Base-by-base conservation (phyloP, 2,888 invertebrate genomes). In the Luffia ferchaultella region DNA sequence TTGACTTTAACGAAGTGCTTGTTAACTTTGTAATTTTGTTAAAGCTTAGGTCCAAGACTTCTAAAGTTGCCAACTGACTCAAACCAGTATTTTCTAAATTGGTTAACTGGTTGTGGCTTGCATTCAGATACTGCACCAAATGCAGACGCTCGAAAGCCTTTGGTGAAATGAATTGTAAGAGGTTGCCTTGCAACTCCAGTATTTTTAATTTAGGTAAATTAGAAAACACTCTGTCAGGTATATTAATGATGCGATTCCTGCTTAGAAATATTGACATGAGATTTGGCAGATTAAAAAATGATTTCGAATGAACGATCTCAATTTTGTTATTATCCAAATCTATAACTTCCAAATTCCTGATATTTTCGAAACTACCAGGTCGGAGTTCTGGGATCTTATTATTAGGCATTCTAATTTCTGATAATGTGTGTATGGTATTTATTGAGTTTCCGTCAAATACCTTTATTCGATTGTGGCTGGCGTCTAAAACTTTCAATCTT, bases 251-350 rank as follows among this genome's bases (percentile, higher is more conserved):
- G 56, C 89, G 89, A 66, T 93, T 93, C 59, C 88, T 87, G 30
- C 90, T 89, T 50, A 95, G 72, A 50, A 88, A 87, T 17, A 95
- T 73, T 3, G 90, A 88, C 52, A 88, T 86, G 20, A 93, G 68
- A 52, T 89, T 89, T 0, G 92, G 90, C 45, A 95, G 70, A 52
- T 88, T 86, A 50, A 87, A 82, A 40, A 96, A 86, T 0, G 93
- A 89, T 54, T 90, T 90, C 0, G 90, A 84, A 61, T 93, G 91
- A 30, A 95, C 85, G 17, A 88, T 79, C 64, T 89, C 88, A 30
- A 96, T 85, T 63, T 93, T 90, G 68, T 96, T 94, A 62, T 90
- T 91, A 56, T 94, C 92, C 57, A 96, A 79, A 71, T 94, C 90
- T 42, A 96, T 86, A 43, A 89, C 86, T 59, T 89, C 89, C 30